Evolutionary conservation across 2,113 vertebrate species (phyloP).

Genomic region (Pipra filicauda): DNA sequence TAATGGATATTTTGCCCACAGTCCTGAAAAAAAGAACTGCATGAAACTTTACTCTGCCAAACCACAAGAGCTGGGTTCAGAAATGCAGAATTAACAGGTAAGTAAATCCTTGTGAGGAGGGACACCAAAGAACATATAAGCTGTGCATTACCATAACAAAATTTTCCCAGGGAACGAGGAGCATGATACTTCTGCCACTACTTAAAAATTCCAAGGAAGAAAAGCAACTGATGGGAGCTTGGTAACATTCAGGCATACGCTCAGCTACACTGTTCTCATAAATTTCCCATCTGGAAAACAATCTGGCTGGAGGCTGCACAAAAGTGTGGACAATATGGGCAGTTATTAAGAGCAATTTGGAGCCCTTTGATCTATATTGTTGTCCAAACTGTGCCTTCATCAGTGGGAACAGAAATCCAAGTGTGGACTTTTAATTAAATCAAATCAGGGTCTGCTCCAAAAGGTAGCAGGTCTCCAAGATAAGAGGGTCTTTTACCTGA

Average conservation of each 20-base stretch:
- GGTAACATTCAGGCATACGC: background rate
- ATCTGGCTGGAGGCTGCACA: background rate
- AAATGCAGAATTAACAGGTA: background rate
- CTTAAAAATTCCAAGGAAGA: background rate
- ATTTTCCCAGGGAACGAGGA: background rate
- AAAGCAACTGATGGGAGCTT: background rate
- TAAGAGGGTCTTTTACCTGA: background rate
- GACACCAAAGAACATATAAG: background rate
- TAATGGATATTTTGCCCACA: background rate
- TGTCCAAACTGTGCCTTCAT: background rate
- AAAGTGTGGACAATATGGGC: background rate
- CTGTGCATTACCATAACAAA: background rate
- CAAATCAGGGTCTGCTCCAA: background rate
- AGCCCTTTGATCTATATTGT: background rate
- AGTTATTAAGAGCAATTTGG: background rate
- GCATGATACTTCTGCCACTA: background rate
- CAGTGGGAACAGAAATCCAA: background rate
- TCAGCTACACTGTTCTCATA: background rate
- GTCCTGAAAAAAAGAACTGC: background rate
- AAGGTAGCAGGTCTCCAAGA: background rate
- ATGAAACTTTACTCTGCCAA: background rate
- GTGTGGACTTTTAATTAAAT: background rate
- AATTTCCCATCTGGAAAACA: background rate
- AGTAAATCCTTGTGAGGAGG: background rate
- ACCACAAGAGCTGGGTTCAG: background rate